Conservation (phyloP, 2,888 invertebrate species). For the Platycnemis pennipes region DNA sequence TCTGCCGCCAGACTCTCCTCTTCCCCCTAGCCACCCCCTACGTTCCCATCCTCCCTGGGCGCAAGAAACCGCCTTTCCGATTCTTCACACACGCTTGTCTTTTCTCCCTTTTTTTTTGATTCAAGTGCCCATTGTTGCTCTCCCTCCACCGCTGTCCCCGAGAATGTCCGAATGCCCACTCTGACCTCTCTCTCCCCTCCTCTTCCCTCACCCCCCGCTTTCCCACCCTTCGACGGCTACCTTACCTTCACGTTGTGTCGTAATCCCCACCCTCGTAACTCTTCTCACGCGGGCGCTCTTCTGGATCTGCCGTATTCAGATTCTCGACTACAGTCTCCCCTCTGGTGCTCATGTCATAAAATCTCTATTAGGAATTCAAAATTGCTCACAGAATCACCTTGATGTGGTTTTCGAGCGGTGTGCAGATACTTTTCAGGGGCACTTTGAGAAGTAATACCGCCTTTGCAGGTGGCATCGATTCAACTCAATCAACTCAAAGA, state of each 20-base stretch:
- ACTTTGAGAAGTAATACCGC: no score
- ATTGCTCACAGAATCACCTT: no score
- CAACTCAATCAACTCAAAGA: no score
- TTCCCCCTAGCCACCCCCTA: background rate
- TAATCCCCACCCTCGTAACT: background rate
- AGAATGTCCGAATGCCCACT: background rate
- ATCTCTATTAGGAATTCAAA: no score
- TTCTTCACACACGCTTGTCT: constrained; percentile 38
- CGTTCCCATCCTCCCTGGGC: constrained; percentile 14
- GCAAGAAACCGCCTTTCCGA: constrained; percentile 28
- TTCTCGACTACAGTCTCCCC: no score
- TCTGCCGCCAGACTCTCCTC: background rate
- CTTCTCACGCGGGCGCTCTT: background rate
- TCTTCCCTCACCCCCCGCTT: background rate
- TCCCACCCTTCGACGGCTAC: background rate
- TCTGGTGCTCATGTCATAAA: no score
- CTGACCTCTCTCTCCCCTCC: background rate
- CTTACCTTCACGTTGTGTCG: background rate
- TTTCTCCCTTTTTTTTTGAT: constrained; percentile 43
- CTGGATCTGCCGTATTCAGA: no score
- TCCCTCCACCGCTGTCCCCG: background rate
- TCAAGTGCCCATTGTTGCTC: constrained; percentile 48
- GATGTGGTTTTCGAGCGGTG: no score
- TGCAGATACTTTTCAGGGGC: no score
- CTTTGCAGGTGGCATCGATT: no score